phyloP scores from a whole-genome alignment of 2,888 invertebrate genomes.

The Nemurella pictetii region DNA sequence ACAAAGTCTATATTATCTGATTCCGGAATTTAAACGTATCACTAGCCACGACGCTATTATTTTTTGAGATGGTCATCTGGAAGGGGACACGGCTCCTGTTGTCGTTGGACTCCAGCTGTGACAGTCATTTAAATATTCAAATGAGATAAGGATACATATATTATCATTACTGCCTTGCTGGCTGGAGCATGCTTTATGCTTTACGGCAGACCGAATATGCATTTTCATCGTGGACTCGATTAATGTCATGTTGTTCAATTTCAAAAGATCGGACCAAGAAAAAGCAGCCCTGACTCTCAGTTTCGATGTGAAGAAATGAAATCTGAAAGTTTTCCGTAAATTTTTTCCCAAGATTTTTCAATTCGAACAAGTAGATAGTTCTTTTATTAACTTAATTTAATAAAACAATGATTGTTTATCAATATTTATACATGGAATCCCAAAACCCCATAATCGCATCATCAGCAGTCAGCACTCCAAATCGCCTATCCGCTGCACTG shows the following conservation, averaged over 20 bases:
- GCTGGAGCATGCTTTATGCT: neutral
- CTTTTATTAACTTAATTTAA: neutral
- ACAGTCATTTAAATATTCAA: neutral
- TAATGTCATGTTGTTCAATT: neutral
- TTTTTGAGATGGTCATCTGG: slow-evolving; percentile 16
- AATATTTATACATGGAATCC: too few species aligned
- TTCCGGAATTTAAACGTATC: neutral
- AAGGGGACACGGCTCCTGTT: slow-evolving; percentile 1
- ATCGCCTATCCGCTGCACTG: neutral
- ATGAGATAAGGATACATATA: slow-evolving; percentile 12
- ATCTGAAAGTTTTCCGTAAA: too few species aligned
- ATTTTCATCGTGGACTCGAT: neutral
- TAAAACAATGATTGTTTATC: too few species aligned
- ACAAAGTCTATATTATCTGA: neutral
- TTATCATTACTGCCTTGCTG: slow-evolving; percentile 2
- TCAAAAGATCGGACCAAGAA: neutral
- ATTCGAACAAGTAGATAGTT: too few species aligned
- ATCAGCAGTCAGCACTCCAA: too few species aligned
- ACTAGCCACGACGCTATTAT: neutral
- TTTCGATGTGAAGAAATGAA: neutral
- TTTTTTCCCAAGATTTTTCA: too few species aligned
- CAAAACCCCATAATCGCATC: too few species aligned
- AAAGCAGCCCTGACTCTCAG: neutral
- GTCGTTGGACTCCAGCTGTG: neutral
- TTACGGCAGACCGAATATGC: neutral